phyloP scores from a whole-genome alignment of 2,888 invertebrate species.

The Crossocerus cetratus region DNA sequence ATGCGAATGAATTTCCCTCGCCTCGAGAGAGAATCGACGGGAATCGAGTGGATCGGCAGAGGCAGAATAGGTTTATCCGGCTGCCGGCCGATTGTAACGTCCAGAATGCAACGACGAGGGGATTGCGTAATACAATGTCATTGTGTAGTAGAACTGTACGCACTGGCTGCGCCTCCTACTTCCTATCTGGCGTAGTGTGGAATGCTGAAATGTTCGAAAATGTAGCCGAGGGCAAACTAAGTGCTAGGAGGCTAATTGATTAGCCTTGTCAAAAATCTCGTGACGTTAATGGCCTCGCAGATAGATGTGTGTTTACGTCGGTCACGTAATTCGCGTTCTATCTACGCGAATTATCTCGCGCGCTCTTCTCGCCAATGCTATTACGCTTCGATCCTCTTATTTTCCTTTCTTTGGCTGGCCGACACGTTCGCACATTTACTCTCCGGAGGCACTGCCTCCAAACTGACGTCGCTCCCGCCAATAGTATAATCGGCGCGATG shows the following conservation, averaged over 20 bases:
- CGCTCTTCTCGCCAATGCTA: neutral
- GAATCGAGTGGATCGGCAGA: neutral
- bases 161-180: neutral
- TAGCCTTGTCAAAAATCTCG: neutral
- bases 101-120: neutral
- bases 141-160: slow-evolving; percentile 2
- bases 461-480: neutral
- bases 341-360: neutral
- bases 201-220: no score
- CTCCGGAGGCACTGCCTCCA: neutral
- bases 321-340: slow-evolving; percentile 1
- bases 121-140: neutral
- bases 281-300: slow-evolving; percentile 6
- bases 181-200: neutral
- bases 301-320: neutral
- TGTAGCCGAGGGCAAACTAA: neutral
- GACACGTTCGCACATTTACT: neutral
- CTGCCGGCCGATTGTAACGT: neutral
- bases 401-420: no score
- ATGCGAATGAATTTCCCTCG: no score
- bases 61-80: neutral
- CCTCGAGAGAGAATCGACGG: neutral
- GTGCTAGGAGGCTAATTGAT: no score
- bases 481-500: no score
- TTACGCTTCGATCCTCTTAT: no score